phyloP scores from a whole-genome alignment of 2,888 invertebrate genomes.

The Drosophila hamatofila region DNA sequence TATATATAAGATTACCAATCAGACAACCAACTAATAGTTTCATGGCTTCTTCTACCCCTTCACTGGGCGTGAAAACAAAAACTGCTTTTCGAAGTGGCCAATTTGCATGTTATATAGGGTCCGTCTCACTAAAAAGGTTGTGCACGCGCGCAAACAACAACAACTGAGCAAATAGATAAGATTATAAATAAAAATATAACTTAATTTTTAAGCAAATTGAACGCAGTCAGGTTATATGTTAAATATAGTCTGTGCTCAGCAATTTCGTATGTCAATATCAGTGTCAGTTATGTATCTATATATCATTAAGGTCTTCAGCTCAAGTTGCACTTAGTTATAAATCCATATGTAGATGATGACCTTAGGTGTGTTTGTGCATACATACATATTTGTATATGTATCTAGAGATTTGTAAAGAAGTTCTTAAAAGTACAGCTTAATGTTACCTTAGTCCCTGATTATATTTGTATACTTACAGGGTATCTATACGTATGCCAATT shows the following conservation, averaged over 20 bases:
- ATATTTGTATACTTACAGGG: neutral
- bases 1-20: constrained; percentile 23
- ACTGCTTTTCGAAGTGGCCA: constrained; percentile 2
- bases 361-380: neutral
- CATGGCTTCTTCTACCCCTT: constrained; percentile 17
- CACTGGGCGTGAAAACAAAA: neutral
- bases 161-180: constrained; percentile 33
- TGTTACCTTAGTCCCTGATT: too few relatives aligned
- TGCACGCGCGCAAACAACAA: constrained; percentile 4
- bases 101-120: constrained; percentile 30
- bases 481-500: neutral
- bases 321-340: neutral
- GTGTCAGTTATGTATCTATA: neutral
- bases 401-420: neutral
- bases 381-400: neutral
- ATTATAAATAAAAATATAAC: constrained; percentile 16
- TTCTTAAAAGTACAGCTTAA: neutral
- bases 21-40: constrained; percentile 23
- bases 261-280: neutral
- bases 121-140: too few relatives aligned
- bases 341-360: neutral
- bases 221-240: neutral
- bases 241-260: neutral
- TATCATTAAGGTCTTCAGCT: neutral
- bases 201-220: constrained; percentile 10